These are phyloP conservation scores for Macroramphosus scolopax DNA, from an alignment of 2,797 vertebrate species.

Conservation along the genomic window DNA sequence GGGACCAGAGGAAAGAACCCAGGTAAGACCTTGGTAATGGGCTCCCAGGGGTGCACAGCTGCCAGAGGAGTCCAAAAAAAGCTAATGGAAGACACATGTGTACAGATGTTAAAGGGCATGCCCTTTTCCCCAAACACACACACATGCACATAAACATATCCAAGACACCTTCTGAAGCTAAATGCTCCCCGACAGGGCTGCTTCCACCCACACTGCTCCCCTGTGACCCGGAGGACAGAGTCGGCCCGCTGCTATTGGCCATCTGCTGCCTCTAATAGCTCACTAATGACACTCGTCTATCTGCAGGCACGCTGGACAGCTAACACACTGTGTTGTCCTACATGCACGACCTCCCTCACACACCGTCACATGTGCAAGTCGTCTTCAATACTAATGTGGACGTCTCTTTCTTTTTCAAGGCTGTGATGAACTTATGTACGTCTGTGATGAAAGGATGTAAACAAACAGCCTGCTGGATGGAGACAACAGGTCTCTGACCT, in stretches of 20 bases:
- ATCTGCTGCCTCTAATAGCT: conserved; percentile 35
- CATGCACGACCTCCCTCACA: not conserved
- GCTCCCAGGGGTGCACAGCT: conserved; percentile 58
- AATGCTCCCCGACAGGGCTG: conserved; percentile 36
- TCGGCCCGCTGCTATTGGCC: conserved; percentile 12
- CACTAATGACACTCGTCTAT: conserved; percentile 45
- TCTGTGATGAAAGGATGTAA: no score
- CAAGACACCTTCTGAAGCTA: conserved; percentile 38
- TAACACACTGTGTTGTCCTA: conserved; percentile 16
- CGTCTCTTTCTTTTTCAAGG: not conserved
- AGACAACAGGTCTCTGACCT: conserved; percentile 36
- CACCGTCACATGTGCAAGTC: not conserved
- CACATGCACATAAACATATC: conserved; percentile 28
- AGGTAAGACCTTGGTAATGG: conserved; percentile 52
- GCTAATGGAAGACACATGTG: conserved; percentile 69
- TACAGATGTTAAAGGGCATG: conserved; percentile 53
- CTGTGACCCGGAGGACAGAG: conserved; percentile 14
- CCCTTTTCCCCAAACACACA: conserved; percentile 17
- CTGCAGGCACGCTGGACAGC: conserved; percentile 28
- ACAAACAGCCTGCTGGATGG: conserved; percentile 15
- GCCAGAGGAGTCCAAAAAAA: conserved; percentile 51
- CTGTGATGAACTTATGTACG: no score
- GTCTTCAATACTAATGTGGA: no score
- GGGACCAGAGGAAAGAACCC: conserved; percentile 26
- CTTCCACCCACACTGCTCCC: conserved; percentile 38